Evolutionary conservation across 2,797 vertebrate species (phyloP), one percentile per base, ranked within the genome.

Genomic region (Trichosurus vulpecula): DNA sequence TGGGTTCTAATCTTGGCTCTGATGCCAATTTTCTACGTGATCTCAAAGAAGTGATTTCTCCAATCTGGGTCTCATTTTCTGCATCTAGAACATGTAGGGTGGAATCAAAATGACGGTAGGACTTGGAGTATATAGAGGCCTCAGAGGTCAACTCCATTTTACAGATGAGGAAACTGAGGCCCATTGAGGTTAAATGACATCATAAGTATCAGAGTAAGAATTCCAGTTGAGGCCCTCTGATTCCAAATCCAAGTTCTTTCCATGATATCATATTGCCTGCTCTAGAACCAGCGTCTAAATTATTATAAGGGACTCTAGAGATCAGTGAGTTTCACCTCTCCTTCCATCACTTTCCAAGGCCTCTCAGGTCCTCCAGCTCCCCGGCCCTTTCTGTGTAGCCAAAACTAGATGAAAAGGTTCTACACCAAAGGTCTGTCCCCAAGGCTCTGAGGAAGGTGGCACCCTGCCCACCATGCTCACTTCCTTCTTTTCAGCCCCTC

Each of bases 401-500:
- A 55, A 57, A 89, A 93, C 92, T 56, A 66, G 89, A 53, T 54
- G 47, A 10, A 47, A 81, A 47, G 19, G 41, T 30, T 74, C 6
- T 47, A 31, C 53, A 35, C 54, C 90, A 93, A 94, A 95, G 92
- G 51, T 55, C 54, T 51, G 11, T 6, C 3, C 0, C 41, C 22
- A 27, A 47, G 74, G 41, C 22, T 47, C 25, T 4, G 74, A 58
- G 94, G 95, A 94, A 94, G 47, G 30, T 57, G 94, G 54, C 9
- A 92, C 56, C 47, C 57, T 66, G 54, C 57, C 90, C 95, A 56
- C 90, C 35, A 22, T 92, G 91, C 95, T 96, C 93, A 96, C 97
- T 97, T 97, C 98, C 93, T 91, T 58, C 96, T 97, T 97, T 97
- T 55, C 93, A 87, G 35, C 93, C 91, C 96, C 81, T 96, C 93